Evolutionary conservation across 2,797 vertebrate species (phyloP), one percentile per base, ranked within the genome.

Genomic region (Bovichtus variegatus): DNA sequence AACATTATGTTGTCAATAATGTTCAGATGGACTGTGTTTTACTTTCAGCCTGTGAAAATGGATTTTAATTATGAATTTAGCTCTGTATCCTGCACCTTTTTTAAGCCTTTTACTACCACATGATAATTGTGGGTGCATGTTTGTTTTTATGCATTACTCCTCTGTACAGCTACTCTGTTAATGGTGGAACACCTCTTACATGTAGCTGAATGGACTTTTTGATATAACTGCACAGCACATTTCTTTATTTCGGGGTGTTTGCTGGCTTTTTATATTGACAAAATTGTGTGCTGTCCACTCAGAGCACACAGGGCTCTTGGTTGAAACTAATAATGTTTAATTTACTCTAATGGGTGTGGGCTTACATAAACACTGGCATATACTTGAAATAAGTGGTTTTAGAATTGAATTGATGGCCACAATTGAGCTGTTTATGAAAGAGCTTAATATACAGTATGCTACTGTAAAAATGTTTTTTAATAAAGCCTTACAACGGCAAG

Each of bases 301-400:
- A 31, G 46, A 58, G 61, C 74, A 49, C 15, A 74, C 16, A 27
- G 43, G 36, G 54, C 62, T 83, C 16, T 12, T 34, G 58, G 36
- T 13, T 51, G 8, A 70, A 76, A 78, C 34, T 58, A 80, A 72
- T 84, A 65, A 67, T 81, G 21, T 80, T 85, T 65, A 46, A 85
- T 83, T 81, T 46, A 53, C 50, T 69, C n/a, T 62, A 62, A 82
- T 77, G 51, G 44, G n/a, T 67, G 66, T 53, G 16, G 27, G 23
- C 27, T 78, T 66, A 61, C 36, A 63, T 27, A 59, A 81, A 83
- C 63, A 74, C 16, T 46, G 57, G 16, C 38, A 19, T 2, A 18
- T 19, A 18, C 44, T 47, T 66, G 25, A 65, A 46, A 55, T 57
- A 46, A 59, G 78, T 12, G 2, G 50, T 63, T 70, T 77, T 50